Evolutionary conservation across 2,888 invertebrate genomes (phyloP).

Genomic region (Leptogaster cylindrica): DNA sequence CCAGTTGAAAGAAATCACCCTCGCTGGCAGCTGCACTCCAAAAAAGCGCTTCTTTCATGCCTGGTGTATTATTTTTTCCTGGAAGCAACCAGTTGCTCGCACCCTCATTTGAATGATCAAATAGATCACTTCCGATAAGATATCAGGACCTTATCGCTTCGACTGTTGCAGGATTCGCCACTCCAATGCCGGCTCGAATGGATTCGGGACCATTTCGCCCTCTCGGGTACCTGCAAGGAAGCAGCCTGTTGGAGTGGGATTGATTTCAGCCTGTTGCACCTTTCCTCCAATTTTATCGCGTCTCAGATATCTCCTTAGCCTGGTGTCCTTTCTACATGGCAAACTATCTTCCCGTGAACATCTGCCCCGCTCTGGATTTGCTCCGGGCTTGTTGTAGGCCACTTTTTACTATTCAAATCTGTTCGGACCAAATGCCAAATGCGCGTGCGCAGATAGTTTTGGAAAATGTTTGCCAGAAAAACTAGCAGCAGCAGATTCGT

Average conservation of each 20-base stretch:
- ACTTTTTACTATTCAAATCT: constrained; percentile 4
- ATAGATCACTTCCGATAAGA: neutral
- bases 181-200: neutral
- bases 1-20: no score
- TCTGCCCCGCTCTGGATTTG: neutral
- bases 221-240: neutral
- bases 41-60: no score
- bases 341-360: neutral
- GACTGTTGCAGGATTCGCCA: neutral
- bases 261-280: constrained; percentile 4
- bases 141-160: neutral
- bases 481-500: neutral
- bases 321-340: neutral
- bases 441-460: neutral
- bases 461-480: neutral
- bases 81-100: neutral
- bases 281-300: neutral
- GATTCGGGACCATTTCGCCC: no score
- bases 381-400: neutral
- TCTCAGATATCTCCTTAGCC: neutral
- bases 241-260: neutral
- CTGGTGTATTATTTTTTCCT: no score
- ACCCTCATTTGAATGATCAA: neutral
- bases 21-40: no score
- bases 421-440: neutral